Conservation (phyloP, 2,888 invertebrate species). For the Prenolepis imparis region DNA sequence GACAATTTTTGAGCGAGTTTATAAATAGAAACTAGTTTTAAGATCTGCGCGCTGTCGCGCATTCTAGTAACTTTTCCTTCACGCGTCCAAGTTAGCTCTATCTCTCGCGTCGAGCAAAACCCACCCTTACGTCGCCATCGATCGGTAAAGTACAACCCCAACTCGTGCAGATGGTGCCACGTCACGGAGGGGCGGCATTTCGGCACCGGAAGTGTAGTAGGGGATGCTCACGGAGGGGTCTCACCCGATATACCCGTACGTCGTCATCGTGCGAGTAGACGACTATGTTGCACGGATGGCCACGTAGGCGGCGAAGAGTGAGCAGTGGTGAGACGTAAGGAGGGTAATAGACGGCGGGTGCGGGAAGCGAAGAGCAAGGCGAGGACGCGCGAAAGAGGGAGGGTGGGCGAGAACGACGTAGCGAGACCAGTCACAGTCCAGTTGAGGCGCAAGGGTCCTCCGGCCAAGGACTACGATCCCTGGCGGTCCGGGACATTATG, state of each 20-base stretch:
- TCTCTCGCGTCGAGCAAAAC: constrained; percentile 7
- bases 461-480: constrained; percentile 82
- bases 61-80: constrained; percentile 10
- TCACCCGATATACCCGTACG: not conserved
- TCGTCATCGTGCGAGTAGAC: constrained; percentile 15
- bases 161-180: constrained; percentile 49
- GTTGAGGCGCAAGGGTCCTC: constrained; percentile 84
- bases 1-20: not conserved
- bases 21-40: not conserved
- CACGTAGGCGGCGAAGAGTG: constrained; percentile 32
- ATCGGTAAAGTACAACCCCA: constrained; percentile 30
- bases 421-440: constrained; percentile 70
- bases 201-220: constrained; percentile 1
- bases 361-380: not conserved
- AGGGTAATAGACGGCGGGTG: not conserved
- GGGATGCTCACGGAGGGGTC: constrained; percentile 29
- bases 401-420: constrained; percentile 61
- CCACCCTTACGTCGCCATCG: constrained; percentile 24
- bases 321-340: constrained; percentile 35
- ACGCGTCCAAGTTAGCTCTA: not conserved
- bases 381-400: constrained; percentile 54
- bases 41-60: not conserved
- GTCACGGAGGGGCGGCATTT: constrained; percentile 30
- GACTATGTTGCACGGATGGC: constrained; percentile 59
- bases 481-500: constrained; percentile 81